A percentile compares a stretch with the other conserved stretches of the same genome.
Evolutionary conservation across 2,797 vertebrate genomes (phyloP).

Genomic region (Channallabes apus): DNA sequence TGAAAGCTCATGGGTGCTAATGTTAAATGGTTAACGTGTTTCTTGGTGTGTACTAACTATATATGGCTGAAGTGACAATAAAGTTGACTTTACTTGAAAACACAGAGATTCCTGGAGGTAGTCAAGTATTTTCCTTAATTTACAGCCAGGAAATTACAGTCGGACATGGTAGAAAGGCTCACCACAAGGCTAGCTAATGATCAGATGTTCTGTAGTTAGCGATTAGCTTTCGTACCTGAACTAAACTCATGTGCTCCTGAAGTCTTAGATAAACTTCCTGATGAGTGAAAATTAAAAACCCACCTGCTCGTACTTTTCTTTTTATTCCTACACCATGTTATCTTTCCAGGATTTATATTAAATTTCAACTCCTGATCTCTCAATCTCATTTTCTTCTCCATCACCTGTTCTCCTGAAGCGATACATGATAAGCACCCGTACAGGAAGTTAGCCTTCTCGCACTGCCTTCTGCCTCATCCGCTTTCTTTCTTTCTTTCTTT

Average conservation of each 20-base stretch:
- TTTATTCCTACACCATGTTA: neutral
- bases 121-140: neutral
- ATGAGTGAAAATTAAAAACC: neutral
- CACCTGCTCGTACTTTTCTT: neutral
- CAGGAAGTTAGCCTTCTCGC: slow-evolving; percentile 38
- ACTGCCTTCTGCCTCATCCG: slow-evolving; percentile 56
- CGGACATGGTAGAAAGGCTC: too few relatives aligned
- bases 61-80: too few relatives aligned
- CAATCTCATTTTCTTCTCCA: slow-evolving; percentile 19
- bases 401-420: slow-evolving; percentile 23
- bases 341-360: neutral
- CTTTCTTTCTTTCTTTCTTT: too few relatives aligned
- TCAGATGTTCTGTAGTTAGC: neutral
- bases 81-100: too few relatives aligned
- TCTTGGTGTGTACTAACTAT: too few relatives aligned
- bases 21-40: neutral
- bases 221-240: neutral
- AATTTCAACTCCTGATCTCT: slow-evolving; percentile 9
- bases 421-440: slow-evolving; percentile 44
- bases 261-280: neutral
- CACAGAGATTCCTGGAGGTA: neutral
- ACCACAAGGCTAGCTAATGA: neutral
- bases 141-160: neutral
- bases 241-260: neutral
- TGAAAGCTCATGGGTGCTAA: neutral